These are phyloP conservation scores for Rhynchophorus ferrugineus DNA, from an alignment of 1,140 invertebrate species.

Conservation along the genomic window DNA sequence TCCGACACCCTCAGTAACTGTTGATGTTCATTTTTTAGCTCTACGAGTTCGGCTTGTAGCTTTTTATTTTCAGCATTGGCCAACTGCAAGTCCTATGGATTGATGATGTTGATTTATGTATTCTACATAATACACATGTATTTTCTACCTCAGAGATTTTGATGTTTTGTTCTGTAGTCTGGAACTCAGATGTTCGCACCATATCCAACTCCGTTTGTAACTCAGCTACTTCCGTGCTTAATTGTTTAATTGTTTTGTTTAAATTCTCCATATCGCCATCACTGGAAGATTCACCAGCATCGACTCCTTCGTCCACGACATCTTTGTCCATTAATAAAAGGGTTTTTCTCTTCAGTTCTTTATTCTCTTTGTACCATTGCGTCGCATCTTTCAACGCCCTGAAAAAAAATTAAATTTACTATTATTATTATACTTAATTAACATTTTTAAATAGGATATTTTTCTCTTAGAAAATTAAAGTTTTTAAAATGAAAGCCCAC, in stretches of 20 bases:
- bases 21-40: slow-evolving; percentile 49
- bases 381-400: slow-evolving; percentile 51
- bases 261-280: slow-evolving; percentile 60
- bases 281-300: slow-evolving; percentile 48
- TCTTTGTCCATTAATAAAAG: slow-evolving; percentile 46
- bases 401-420: too few species aligned
- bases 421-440: too few species aligned
- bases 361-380: slow-evolving; percentile 69
- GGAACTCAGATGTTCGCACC: slow-evolving; percentile 59
- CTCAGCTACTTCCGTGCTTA: slow-evolving; percentile 55
- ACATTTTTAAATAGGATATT: too few species aligned
- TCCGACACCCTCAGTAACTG: slow-evolving; percentile 57
- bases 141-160: slow-evolving; percentile 45
- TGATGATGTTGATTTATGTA: neutral
- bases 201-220: slow-evolving; percentile 60
- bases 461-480: too few species aligned
- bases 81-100: slow-evolving; percentile 47
- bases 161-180: slow-evolving; percentile 55
- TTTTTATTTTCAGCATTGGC: slow-evolving; percentile 44
- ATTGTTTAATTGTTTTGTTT: slow-evolving; percentile 55
- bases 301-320: slow-evolving; percentile 39
- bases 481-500: too few species aligned
- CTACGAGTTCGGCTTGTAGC: slow-evolving; percentile 46
- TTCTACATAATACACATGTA: slow-evolving; percentile 1
- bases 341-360: slow-evolving; percentile 57